phyloP scores from a whole-genome alignment of 2,113 vertebrate genomes.

The Sciurus niger region DNA sequence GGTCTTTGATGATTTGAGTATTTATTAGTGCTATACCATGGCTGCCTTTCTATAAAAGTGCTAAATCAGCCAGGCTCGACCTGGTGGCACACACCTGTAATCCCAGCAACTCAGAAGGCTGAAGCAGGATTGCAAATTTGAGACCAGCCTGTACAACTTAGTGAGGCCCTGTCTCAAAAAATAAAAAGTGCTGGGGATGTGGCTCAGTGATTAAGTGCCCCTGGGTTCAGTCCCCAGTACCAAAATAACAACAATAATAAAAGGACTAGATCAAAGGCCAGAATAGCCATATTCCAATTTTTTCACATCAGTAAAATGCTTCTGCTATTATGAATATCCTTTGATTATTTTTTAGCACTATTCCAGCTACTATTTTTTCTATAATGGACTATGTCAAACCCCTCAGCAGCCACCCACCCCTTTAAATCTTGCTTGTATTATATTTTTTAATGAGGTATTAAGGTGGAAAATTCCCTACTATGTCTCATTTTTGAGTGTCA shows the following conservation, averaged over 20 bases:
- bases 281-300: background rate
- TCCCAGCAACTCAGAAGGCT: no score
- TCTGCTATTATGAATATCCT: background rate
- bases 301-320: slow-evolving; percentile 11
- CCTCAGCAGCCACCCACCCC: background rate
- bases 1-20: background rate
- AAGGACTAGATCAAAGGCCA: background rate
- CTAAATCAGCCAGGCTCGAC: background rate
- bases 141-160: no score
- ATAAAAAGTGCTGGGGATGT: no score
- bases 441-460: slow-evolving; percentile 34
- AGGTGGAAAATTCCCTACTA: background rate
- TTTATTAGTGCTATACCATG: background rate
- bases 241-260: no score
- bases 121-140: no score
- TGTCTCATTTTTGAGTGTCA: background rate
- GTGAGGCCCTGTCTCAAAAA: no score
- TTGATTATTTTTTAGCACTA: slow-evolving; percentile 48
- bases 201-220: no score
- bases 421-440: slow-evolving; percentile 30
- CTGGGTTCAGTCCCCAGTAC: no score
- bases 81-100: no score
- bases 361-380: slow-evolving; percentile 1
- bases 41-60: background rate
- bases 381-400: background rate